A percentile compares a stretch with the other conserved stretches of the same genome.
Evolutionary conservation across 2,113 vertebrate genomes (phyloP).

Genomic region (Gracilinanus agilis): DNA sequence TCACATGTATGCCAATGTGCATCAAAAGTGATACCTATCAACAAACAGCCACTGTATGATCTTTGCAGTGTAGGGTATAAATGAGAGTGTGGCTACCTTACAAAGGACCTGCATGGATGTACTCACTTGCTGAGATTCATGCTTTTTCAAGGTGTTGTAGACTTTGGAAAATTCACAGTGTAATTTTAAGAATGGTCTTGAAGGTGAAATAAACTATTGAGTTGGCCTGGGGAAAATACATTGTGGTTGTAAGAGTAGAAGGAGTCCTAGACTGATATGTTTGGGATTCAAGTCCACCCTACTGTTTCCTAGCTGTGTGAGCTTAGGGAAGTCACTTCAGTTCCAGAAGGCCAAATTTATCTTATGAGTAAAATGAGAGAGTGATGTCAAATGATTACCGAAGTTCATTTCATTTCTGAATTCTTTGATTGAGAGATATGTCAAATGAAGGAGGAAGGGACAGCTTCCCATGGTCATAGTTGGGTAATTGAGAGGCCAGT

Average conservation of each 20-base stretch:
- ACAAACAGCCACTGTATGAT: neutral
- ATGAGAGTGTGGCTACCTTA: neutral
- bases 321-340: neutral
- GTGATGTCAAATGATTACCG: neutral
- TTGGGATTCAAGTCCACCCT: neutral
- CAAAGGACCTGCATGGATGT: neutral
- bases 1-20: neutral
- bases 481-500: neutral
- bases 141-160: neutral
- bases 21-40: neutral
- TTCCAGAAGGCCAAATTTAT: neutral
- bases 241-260: neutral
- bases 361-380: neutral
- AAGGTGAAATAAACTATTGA: neutral
- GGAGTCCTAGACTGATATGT: neutral
- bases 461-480: neutral
- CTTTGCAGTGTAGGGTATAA: neutral
- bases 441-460: neutral
- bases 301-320: neutral
- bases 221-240: neutral
- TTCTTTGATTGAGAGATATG: neutral
- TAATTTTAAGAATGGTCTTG: neutral
- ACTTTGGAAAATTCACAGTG: neutral
- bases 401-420: neutral
- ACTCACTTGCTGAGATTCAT: neutral